These are phyloP conservation scores for Galerucella nymphaeae DNA, from an alignment of 2,888 invertebrate genomes.

Conservation along the genomic window DNA sequence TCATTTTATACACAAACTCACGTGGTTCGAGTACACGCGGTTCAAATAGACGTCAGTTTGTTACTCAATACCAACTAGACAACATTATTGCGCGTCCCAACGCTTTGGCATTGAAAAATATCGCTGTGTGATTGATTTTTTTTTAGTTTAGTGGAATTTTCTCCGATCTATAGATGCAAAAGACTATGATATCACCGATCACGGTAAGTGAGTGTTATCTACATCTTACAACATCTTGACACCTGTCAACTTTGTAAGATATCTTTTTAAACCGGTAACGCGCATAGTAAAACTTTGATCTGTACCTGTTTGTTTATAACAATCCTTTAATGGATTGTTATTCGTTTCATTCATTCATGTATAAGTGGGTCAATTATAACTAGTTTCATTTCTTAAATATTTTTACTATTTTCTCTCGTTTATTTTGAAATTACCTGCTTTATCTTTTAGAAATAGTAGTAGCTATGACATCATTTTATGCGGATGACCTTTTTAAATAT, in stretches of 20 bases:
- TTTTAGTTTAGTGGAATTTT: constrained; percentile 6
- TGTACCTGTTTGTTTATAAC: constrained; percentile 1
- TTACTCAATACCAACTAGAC: constrained; percentile 34
- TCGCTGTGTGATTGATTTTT: constrained; percentile 16
- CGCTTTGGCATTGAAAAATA: constrained; percentile 21
- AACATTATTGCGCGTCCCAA: constrained; percentile 14
- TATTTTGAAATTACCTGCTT: constrained; percentile 13
- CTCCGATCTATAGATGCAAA: not conserved
- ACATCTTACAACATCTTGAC: constrained; percentile 8
- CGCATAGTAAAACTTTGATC: not conserved
- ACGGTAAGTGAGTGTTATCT: constrained; percentile 8
- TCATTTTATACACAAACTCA: constrained; percentile 39
- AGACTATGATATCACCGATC: constrained; percentile 14
- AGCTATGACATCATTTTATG: constrained; percentile 37
- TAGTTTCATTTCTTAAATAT: constrained; percentile 10
- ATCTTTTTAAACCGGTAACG: constrained; percentile 20
- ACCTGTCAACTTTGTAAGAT: not conserved
- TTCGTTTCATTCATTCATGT: constrained; percentile 26
- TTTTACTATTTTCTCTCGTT: not conserved
- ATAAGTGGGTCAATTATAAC: constrained; percentile 23
- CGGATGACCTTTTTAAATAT: constrained; percentile 37
- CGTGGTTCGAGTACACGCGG: constrained; percentile 41
- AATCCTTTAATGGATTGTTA: not conserved
- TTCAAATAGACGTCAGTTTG: constrained; percentile 38
- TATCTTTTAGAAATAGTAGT: constrained; percentile 20